These are phyloP conservation scores for Piscicola geometra DNA, from an alignment of 2,888 invertebrate species.

Conservation along the genomic window DNA sequence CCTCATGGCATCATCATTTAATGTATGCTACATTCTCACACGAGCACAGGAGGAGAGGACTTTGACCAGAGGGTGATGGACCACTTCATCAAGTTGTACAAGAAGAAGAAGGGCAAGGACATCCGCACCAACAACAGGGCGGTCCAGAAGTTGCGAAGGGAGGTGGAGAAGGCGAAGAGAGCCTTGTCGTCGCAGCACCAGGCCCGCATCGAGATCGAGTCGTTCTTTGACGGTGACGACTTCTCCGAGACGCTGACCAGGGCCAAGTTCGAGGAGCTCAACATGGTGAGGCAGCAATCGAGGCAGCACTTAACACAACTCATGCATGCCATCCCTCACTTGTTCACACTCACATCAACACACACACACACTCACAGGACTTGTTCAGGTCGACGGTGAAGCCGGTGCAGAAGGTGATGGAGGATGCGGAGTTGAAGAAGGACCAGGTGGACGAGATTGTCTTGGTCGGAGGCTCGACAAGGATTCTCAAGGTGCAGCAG, in stretches of 20 bases:
- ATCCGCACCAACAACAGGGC: conserved; percentile 87
- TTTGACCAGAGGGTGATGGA: conserved; percentile 98
- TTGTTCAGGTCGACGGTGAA: conserved; percentile 79
- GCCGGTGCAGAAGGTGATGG: conserved; percentile 89
- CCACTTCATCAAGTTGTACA: conserved; percentile 95
- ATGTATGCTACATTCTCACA: background rate
- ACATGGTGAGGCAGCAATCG: conserved; percentile 65
- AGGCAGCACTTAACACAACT: background rate
- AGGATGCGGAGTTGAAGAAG: conserved; percentile 98
- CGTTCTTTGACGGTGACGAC: conserved; percentile 94
- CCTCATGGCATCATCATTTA: background rate
- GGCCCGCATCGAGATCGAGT: conserved; percentile 95
- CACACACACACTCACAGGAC: conserved; percentile 55
- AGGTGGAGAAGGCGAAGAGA: conserved; percentile 94
- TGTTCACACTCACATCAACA: background rate
- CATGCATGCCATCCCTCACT: background rate
- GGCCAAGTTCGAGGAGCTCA: conserved; percentile 96
- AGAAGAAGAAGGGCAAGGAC: conserved; percentile 97
- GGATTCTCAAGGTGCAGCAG: conserved; percentile 90
- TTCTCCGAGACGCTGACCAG: conserved; percentile 96
- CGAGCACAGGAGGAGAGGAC: conserved; percentile 77
- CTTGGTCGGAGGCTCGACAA: conserved; percentile 94
- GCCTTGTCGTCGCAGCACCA: conserved; percentile 90
- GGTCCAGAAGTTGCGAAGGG: conserved; percentile 89
- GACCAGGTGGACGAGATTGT: conserved; percentile 98